Evolutionary conservation across 2,113 vertebrate genomes (phyloP).

Genomic region (Pyxicephalus adspersus): DNA sequence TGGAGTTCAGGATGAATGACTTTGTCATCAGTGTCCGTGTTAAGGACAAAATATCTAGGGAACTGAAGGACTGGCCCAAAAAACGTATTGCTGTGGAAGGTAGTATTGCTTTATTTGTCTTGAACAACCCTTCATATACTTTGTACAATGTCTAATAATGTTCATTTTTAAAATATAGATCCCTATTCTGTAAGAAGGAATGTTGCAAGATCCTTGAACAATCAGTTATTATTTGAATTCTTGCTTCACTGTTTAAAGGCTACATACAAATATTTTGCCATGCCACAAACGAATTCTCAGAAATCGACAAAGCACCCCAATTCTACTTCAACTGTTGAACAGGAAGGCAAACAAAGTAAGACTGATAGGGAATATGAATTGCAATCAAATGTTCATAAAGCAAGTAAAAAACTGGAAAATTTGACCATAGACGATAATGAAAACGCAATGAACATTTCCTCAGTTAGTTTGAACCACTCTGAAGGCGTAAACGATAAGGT

Average conservation of each 20-base stretch:
- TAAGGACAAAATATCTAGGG: constrained; percentile 78
- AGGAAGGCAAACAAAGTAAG: background rate
- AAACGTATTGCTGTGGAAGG: constrained; percentile 92
- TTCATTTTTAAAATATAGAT: constrained; percentile 71
- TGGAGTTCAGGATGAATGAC: constrained; percentile 87
- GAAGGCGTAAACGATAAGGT: background rate
- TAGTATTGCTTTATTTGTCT: constrained; percentile 60
- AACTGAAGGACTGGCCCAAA: constrained; percentile 94
- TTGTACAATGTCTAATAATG: background rate
- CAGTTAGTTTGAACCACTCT: background rate
- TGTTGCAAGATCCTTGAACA: constrained; percentile 89
- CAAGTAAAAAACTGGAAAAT: constrained; percentile 47
- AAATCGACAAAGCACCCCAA: constrained; percentile 60
- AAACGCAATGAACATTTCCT: background rate
- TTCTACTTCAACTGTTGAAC: constrained; percentile 17
- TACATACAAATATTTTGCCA: constrained; percentile 93
- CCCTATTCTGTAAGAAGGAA: constrained; percentile 91
- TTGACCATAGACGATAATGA: background rate
- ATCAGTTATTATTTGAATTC: constrained; percentile 87
- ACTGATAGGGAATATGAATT: background rate
- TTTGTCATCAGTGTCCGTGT: constrained; percentile 87
- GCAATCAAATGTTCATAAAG: background rate
- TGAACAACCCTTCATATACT: background rate
- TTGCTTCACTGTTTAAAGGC: constrained; percentile 90
- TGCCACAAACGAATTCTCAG: constrained; percentile 71